phyloP scores from a whole-genome alignment of 2,797 vertebrate genomes.

The Simalia tracyae region DNA sequence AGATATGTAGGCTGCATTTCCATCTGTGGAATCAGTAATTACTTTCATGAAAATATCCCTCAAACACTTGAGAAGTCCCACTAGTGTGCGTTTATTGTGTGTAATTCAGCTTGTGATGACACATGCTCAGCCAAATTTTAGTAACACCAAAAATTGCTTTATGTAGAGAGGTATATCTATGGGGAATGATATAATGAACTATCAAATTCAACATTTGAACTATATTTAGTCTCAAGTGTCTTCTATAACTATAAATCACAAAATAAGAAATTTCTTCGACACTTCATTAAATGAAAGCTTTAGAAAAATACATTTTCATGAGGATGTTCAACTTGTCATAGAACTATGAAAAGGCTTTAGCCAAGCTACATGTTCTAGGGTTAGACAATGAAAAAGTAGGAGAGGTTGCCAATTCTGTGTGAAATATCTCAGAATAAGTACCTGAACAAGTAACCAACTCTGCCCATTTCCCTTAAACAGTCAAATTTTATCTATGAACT shows the following conservation, averaged over 20 bases:
- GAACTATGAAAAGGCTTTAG: background rate
- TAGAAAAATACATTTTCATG: background rate
- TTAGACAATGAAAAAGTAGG: background rate
- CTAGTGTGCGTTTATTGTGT: background rate
- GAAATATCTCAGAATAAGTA: background rate
- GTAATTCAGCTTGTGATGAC: background rate
- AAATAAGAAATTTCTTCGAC: background rate
- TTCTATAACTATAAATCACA: background rate
- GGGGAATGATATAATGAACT: background rate
- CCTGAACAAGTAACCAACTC: background rate
- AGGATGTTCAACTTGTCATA: background rate
- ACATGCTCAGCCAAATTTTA: background rate
- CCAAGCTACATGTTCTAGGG: background rate
- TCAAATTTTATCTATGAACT: background rate
- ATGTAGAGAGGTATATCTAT: background rate
- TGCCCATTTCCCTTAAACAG: background rate
- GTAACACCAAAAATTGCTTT: background rate
- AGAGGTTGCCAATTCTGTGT: background rate
- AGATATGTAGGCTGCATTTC: background rate
- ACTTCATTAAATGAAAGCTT: background rate
- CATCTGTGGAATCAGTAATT: background rate
- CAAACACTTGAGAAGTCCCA: background rate
- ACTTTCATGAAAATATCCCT: background rate
- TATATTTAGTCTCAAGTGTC: background rate
- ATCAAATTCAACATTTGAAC: background rate